phyloP scores from a whole-genome alignment of 2,113 vertebrate genomes.

The Laticauda colubrina region DNA sequence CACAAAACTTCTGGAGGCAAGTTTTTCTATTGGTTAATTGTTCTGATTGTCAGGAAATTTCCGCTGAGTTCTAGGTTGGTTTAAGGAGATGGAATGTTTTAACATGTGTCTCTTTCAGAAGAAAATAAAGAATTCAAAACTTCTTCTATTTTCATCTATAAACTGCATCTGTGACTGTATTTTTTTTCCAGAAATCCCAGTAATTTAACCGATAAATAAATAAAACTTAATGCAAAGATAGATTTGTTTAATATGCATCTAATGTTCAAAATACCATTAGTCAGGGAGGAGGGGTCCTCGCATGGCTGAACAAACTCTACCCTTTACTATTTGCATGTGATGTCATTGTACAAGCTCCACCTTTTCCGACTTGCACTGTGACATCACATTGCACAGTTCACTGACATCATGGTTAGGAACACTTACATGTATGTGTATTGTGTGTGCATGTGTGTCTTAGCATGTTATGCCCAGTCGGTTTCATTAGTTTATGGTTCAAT shows the following conservation, averaged over 20 bases:
- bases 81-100: background rate
- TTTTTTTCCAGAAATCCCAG: background rate
- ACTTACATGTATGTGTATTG: background rate
- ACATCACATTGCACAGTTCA: background rate
- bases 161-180: background rate
- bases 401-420: background rate
- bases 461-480: background rate
- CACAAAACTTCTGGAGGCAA: accelerated
- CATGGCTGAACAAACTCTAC: background rate
- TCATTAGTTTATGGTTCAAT: background rate
- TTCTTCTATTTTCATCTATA: background rate
- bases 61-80: background rate
- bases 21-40: background rate
- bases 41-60: background rate
- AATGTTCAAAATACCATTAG: background rate
- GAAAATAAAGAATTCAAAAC: background rate
- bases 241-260: background rate
- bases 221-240: background rate
- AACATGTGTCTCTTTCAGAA: background rate
- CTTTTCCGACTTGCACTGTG: background rate
- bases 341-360: background rate
- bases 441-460: background rate
- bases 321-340: background rate
- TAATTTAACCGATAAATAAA: background rate
- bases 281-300: background rate